Evolutionary conservation across 1,140 invertebrate species (phyloP), one percentile per base, ranked within the genome.

Genomic region (Micrasema minimum): DNA sequence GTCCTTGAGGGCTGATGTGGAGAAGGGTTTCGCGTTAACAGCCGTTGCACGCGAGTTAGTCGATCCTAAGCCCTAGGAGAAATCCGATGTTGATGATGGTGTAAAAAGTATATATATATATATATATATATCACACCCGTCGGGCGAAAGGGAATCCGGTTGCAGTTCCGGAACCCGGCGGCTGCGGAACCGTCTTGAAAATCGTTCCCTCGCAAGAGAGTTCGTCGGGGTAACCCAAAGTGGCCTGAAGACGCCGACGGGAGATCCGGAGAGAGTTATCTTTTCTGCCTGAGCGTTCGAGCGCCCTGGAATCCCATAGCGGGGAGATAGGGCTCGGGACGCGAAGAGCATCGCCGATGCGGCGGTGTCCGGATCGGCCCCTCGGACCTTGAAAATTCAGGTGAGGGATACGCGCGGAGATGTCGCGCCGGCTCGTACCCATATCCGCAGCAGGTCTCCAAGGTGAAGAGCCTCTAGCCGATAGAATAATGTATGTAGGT

Each of bases 11-110:
- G 91, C 90, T 91, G 91, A 93, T 87, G 91, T 91, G 90, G 91
- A 91, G 90, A 93, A 93, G 91, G 91, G 92, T 92, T 94, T 91
- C 92, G 89, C 90, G 91, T 92, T 88, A 93, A 94, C 92, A 92
- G 91, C 90, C 85, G 87, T 95, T 93, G 92, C 86, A 91, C 89
- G 91, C 90, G 91, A 91, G 90, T 93, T 86, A 93, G 92, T 93
- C 91, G 91, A 90, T 91, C 92, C 90, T 92, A 90, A 90, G 88
- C 86, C 86, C 85, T 86, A 88, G 85, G 87, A 86, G 88, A 91
- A 83, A 86, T 82, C 84, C 80, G 81, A 84, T 82, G 82, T 82
- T 77, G 80, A 83, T 83, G 82, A 45, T 70, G 72, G 51, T 51
- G 69, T 68, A 62, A 68, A 66, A n/a, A 64, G 67, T 61, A 62